Evolutionary conservation across 2,113 vertebrate species (phyloP), one percentile per base, ranked within the genome.

Genomic region (Elgaria multicarinata): DNA sequence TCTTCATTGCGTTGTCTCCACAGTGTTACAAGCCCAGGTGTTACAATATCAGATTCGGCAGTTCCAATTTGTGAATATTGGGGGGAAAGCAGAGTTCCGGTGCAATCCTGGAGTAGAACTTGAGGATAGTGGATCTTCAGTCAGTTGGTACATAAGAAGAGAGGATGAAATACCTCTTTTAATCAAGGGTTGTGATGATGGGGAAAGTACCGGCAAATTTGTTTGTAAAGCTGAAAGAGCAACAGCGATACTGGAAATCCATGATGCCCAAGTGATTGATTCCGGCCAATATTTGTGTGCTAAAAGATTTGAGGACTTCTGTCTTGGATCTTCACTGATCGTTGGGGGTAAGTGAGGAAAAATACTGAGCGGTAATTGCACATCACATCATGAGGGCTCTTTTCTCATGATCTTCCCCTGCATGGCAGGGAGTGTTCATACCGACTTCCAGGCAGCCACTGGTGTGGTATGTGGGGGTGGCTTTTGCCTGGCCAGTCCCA

Each of bases 281-380:
- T 71, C 67, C 1, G 67, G 67, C 31, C 67, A 33, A 3, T 71
- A 71, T 71, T 13, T 71, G 28, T 71, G 67, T n/a, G 67, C 67
- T 13, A 31, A 13, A 3, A 71, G 28, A 13, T 10, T 2, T 31
- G 4, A 2, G 10, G 28, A n/a, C 67, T 12, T 31, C 28, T 5
- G 12, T 20, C 58, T 62, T 71, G 28, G 67, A 13, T 12, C 31
- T 71, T 71, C 31, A 13, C 44, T 87, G 33, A 55, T 87, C 16
- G 76, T 80, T 26, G 85, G 86, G 69, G 86, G 86, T 87, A 87
- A 87, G 71, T 53, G 36, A 42, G 3, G 6, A 39, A 24, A 66
- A 66, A 83, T 46, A 44, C 28, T 1, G 24, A 18, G 2, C 3
- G 7, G 42, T 7, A 46, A 3, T 3, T 4, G 22, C 16, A 22